These are phyloP conservation scores for Muscicapa striata DNA, from an alignment of 2,797 vertebrate genomes.

Conservation along the genomic window DNA sequence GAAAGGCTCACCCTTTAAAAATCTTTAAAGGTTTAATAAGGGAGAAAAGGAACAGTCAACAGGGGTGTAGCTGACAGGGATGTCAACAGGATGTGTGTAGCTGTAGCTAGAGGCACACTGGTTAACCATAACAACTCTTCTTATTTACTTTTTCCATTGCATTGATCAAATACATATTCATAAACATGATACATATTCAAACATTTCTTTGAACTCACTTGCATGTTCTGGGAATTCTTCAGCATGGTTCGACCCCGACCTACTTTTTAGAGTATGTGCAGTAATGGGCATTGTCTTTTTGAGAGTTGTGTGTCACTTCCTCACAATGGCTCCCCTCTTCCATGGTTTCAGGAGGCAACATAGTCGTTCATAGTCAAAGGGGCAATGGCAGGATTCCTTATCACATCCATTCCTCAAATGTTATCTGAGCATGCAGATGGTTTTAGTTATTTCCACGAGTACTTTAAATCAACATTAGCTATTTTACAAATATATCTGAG, in stretches of 20 bases:
- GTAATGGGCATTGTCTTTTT: background rate
- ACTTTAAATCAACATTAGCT: background rate
- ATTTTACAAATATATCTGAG: background rate
- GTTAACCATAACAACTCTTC: background rate
- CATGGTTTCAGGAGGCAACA: background rate
- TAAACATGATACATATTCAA: background rate
- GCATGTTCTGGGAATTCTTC: background rate
- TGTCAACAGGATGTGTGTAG: too few relatives aligned
- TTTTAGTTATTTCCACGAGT: background rate
- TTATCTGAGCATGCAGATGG: background rate
- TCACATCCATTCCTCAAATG: background rate
- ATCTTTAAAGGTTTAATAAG: background rate
- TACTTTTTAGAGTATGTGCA: background rate
- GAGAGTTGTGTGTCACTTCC: background rate
- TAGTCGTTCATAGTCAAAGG: accelerated
- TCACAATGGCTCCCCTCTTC: background rate
- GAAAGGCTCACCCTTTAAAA: background rate
- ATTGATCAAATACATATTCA: background rate
- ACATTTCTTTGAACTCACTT: background rate
- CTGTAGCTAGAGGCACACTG: too few relatives aligned
- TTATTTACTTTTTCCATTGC: background rate
- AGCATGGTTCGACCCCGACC: background rate
- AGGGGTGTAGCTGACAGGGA: background rate
- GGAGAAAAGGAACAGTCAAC: background rate
- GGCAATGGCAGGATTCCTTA: background rate